Conservation (phyloP, 2,113 vertebrate genomes). For the Gambusia affinis region DNA sequence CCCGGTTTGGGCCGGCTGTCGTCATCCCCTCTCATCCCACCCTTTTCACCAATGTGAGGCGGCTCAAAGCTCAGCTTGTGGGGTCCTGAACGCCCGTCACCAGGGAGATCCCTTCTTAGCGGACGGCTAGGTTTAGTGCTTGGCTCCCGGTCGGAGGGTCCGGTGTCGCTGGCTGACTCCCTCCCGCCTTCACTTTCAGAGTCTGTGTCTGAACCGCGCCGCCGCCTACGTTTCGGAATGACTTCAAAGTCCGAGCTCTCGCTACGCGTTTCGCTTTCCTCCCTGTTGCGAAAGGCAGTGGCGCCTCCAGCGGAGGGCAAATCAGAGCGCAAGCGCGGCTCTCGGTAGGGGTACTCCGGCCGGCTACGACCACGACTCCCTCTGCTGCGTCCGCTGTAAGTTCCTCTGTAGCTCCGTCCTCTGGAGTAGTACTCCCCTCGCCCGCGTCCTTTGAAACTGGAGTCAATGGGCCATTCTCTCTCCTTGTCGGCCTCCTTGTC, state of each 20-base stretch:
- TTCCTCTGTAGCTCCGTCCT: constrained; percentile 94
- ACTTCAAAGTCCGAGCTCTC: constrained; percentile 98
- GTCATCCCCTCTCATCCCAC: constrained; percentile 76
- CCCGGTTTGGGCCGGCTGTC: constrained; percentile 90
- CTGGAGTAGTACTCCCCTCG: constrained; percentile 96
- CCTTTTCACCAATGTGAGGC: constrained; percentile 67
- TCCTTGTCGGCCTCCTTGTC: constrained; percentile 87
- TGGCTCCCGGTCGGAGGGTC: constrained; percentile 92
- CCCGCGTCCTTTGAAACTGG: constrained; percentile 90
- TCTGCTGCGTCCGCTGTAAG: constrained; percentile 89
- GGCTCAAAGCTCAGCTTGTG: constrained; percentile 73
- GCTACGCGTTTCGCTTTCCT: constrained; percentile 97
- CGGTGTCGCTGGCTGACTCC: constrained; percentile 94
- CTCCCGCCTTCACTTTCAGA: constrained; percentile 94
- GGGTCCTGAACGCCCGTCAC: constrained; percentile 60
- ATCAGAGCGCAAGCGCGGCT: constrained; percentile 87
- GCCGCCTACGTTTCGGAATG: constrained; percentile 90
- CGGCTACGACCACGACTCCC: constrained; percentile 90
- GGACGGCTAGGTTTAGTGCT: constrained; percentile 86
- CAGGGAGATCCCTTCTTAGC: constrained; percentile 72
- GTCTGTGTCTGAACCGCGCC: constrained; percentile 93
- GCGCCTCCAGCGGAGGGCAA: constrained; percentile 72
- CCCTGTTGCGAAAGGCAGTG: constrained; percentile 84
- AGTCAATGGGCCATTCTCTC: constrained; percentile 90
- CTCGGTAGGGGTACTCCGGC: constrained; percentile 90